Conservation (phyloP, 2,888 invertebrate genomes). For the Acanthoscelides obtectus region DNA sequence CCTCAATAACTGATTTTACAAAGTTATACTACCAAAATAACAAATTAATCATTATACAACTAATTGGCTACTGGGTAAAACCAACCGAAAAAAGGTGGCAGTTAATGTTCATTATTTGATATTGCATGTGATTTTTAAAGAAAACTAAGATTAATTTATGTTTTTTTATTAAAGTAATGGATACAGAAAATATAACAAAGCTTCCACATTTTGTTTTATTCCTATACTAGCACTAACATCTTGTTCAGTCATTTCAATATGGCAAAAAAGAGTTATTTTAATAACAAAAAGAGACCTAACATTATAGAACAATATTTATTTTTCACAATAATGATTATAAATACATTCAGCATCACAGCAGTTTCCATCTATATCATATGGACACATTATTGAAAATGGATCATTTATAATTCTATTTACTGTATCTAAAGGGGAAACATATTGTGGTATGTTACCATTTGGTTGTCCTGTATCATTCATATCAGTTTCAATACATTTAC, state of each 20-base stretch:
- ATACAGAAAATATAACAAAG: background rate
- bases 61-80: too few species aligned
- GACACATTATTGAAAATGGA: constrained; percentile 41
- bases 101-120: background rate
- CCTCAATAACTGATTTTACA: too few species aligned
- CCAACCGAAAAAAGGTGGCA: background rate
- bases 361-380: constrained; percentile 42
- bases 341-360: constrained; percentile 43
- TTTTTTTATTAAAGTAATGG: background rate
- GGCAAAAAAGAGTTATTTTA: background rate
- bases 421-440: constrained; percentile 40
- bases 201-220: background rate
- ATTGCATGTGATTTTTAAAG: background rate
- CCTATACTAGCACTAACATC: background rate
- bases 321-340: constrained; percentile 34
- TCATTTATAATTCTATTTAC: constrained; percentile 32
- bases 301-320: background rate
- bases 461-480: constrained; percentile 3
- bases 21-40: too few species aligned
- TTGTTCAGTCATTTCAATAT: background rate
- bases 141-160: background rate
- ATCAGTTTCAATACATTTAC: background rate
- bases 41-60: too few species aligned
- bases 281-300: background rate
- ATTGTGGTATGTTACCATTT: constrained; percentile 29